Conservation (phyloP, 1,140 invertebrate species). For the Drosophila nannoptera region DNA sequence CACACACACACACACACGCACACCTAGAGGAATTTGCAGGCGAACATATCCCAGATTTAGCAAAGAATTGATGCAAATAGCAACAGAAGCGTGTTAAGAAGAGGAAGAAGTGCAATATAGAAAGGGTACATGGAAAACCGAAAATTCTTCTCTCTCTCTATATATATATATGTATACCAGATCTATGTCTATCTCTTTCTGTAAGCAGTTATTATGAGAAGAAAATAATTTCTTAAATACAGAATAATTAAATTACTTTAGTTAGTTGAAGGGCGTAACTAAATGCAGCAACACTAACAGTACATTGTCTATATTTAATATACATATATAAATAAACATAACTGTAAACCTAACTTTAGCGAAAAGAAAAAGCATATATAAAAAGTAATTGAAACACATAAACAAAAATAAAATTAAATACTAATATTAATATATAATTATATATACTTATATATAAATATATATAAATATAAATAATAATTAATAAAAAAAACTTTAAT, state of each 20-base stretch:
- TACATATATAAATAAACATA: slow-evolving; percentile 48
- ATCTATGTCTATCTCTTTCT: slow-evolving; percentile 22
- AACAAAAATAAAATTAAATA: slow-evolving; percentile 4
- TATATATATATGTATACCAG: slow-evolving; percentile 1
- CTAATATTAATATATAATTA: too few species aligned
- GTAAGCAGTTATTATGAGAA: slow-evolving; percentile 33
- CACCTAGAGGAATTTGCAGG: slow-evolving; percentile 28
- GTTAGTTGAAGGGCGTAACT: slow-evolving; percentile 57
- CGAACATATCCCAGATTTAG: slow-evolving; percentile 58
- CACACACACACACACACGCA: slow-evolving; percentile 24
- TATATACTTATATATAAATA: too few species aligned
- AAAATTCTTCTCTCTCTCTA: not conserved
- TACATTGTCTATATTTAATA: slow-evolving; percentile 56
- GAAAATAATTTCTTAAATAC: not conserved
- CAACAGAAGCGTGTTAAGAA: not conserved
- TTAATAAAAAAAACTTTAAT: slow-evolving; percentile 63
- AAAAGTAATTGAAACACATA: slow-evolving; percentile 3
- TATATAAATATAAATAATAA: slow-evolving; percentile 7
- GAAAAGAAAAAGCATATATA: too few species aligned
- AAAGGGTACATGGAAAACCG: not conserved
- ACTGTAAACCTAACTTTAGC: slow-evolving; percentile 14
- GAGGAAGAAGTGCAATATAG: too few species aligned
- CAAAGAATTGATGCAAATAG: slow-evolving; percentile 1
- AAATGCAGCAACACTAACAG: slow-evolving; percentile 46
- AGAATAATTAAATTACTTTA: slow-evolving; percentile 43